Base-by-base conservation (phyloP, 2,888 invertebrate genomes). In the Amiota minor region DNA sequence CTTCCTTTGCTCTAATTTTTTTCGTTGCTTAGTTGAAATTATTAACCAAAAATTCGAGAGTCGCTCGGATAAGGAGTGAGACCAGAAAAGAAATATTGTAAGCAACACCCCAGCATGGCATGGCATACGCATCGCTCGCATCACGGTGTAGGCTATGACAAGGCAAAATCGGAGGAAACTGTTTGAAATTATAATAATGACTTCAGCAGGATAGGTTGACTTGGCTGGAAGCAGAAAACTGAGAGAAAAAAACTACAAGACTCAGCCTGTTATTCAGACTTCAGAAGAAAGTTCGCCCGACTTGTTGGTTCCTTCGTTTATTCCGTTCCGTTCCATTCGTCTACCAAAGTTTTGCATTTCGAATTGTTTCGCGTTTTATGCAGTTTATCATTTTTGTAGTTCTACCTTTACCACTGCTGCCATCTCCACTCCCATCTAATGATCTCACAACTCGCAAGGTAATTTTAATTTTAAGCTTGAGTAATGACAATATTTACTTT, bases 401-500 rank as follows among this genome's bases (percentile, higher is more conserved):
- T 16, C 18, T 59, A 47, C 53, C 23, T n/a, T 18, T 47, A 12
- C 4, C 55, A 55, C 47, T 53, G 55, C 74, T 67, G 64, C 6
- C 6, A 6, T 64, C 70, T 61, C 47, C 9, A 14, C 50, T 45
- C 50, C 50, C 72, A 16, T 49, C 50, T 20, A 68, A 4, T 16
- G 16, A 49, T 62, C 70, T 62, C 64, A 50, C 68, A 59, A 56
- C 71, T 72, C 50, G 80, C 79, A 81, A 79, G 84, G 85, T 81
- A 85, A 86, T 86, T 86, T 84, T 82, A 86, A 86, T 86, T 86
- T 86, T 86, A 86, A 86, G 86, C 86, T 84, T 84, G 86, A 86
- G 82, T 86, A 85, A 86, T 86, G 86, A 86, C 86, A 86, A 83
- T 84, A 86, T 86, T 86, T 86, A 81, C 84, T 84, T 83, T 83